A percentile compares a stretch with the other conserved stretches of the same genome.
These are phyloP conservation scores for Bradypodion pumilum DNA, from an alignment of 2,797 vertebrate species.

Conservation along the genomic window DNA sequence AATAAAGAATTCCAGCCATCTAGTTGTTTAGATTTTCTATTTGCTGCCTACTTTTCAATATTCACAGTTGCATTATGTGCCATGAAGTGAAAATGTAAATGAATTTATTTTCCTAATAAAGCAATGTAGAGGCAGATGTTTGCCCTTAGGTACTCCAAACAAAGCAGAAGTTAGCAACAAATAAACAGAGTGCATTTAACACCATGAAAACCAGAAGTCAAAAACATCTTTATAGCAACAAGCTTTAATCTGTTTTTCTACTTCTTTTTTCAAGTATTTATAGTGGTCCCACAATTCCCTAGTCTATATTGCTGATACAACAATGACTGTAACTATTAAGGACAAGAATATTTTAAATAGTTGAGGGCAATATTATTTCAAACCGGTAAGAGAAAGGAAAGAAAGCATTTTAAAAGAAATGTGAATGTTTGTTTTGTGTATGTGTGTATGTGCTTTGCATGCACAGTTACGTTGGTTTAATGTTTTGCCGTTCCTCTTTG, in stretches of 20 bases:
- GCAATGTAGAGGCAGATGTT: conserved; percentile 60
- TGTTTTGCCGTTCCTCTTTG: not conserved
- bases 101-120: conserved; percentile 61
- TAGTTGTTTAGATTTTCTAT: conserved; percentile 31
- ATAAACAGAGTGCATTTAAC: conserved; percentile 37
- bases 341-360: not conserved
- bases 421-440: not conserved
- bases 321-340: not conserved
- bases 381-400: too few relatives aligned
- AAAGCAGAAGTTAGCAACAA: conserved; percentile 48
- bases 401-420: too few relatives aligned
- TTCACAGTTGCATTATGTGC: conserved; percentile 38
- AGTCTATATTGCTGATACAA: not conserved
- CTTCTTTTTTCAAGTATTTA: conserved; percentile 26
- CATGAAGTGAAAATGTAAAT: conserved; percentile 59
- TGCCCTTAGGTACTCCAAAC: conserved; percentile 54
- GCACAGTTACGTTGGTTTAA: not conserved
- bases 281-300: conserved; percentile 24
- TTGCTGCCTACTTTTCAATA: conserved; percentile 6
- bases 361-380: not conserved
- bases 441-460: not conserved
- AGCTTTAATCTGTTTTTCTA: conserved; percentile 12
- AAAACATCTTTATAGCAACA: conserved; percentile 10
- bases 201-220: conserved; percentile 37
- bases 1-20: conserved; percentile 24